A percentile compares a stretch with the other conserved stretches of the same genome.
These are phyloP conservation scores for Drosophila obscura DNA, from an alignment of 1,140 invertebrate genomes.

Conservation along the genomic window DNA sequence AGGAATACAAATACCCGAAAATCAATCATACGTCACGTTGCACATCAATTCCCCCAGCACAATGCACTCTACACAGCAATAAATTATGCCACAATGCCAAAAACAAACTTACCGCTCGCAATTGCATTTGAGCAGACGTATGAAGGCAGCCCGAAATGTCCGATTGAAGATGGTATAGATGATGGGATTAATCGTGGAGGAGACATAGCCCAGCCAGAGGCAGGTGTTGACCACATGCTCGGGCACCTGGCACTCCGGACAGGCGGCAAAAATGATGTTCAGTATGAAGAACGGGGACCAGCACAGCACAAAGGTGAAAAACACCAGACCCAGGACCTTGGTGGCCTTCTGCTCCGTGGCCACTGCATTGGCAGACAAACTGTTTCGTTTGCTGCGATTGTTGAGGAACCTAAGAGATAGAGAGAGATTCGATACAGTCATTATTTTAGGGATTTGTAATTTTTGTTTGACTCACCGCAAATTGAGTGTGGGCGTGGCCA, in stretches of 20 bases:
- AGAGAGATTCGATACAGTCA: constrained; percentile 2
- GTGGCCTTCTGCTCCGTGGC: constrained; percentile 92
- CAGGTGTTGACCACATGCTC: constrained; percentile 88
- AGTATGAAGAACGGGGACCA: constrained; percentile 96
- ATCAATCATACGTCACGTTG: constrained; percentile 76
- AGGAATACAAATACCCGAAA: constrained; percentile 50
- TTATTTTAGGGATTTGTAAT: background rate
- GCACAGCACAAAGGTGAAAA: constrained; percentile 95
- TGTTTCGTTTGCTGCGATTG: constrained; percentile 87
- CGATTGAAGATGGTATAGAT: constrained; percentile 96
- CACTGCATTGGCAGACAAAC: constrained; percentile 89
- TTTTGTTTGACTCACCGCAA: constrained; percentile 85
- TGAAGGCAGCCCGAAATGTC: constrained; percentile 93
- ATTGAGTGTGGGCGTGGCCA: constrained; percentile 86
- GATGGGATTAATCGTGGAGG: constrained; percentile 93
- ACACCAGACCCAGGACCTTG: constrained; percentile 93
- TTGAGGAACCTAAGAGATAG: constrained; percentile 86
- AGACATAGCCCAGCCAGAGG: constrained; percentile 95
- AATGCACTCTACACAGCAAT: constrained; percentile 40
- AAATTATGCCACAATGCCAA: constrained; percentile 38
- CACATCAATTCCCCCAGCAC: constrained; percentile 55
- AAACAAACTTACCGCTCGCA: constrained; percentile 87
- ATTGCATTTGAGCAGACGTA: constrained; percentile 90
- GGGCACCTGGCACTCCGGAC: constrained; percentile 89
- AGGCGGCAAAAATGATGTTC: constrained; percentile 92